Percentiles rank a stretch among this genome's conserved stretches.
Conservation (phyloP, 2,888 invertebrate species). For the Pyrocoelia pectoralis region DNA sequence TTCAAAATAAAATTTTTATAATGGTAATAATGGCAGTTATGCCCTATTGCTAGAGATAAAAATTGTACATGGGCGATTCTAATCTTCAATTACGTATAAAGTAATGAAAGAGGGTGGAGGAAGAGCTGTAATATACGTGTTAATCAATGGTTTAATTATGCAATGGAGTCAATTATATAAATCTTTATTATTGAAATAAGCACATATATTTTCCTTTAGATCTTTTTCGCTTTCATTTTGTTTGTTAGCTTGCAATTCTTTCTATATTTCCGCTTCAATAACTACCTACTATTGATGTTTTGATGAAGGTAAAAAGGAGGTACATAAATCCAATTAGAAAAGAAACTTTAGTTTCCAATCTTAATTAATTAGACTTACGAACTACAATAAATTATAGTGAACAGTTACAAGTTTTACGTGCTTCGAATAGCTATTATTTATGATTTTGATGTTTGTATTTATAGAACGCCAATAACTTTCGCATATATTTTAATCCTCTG, state of each 20-base stretch:
- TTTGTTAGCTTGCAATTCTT: background rate
- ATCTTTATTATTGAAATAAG: no score
- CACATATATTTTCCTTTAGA: no score
- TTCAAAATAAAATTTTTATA: no score
- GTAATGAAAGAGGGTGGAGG: no score
- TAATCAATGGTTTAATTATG: no score
- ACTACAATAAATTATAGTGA: background rate
- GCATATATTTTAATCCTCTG: background rate
- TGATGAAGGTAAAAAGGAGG: background rate
- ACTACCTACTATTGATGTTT: background rate
- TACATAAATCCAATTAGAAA: background rate
- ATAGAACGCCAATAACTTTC: background rate
- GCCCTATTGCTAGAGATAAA: no score
- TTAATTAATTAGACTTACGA: conserved; percentile 9
- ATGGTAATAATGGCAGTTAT: no score
- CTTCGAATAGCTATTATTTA: background rate
- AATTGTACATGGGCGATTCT: no score
- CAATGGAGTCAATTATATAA: no score
- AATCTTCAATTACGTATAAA: no score
- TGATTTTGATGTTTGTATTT: background rate
- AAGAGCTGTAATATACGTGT: no score
- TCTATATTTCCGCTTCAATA: background rate
- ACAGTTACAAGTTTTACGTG: conserved; percentile 4
- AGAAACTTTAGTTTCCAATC: background rate
- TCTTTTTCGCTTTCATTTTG: no score